A percentile compares a stretch with the other conserved stretches of the same genome.
phyloP scores from a whole-genome alignment of 2,113 vertebrate species.

The Rhodinocichla rosea region DNA sequence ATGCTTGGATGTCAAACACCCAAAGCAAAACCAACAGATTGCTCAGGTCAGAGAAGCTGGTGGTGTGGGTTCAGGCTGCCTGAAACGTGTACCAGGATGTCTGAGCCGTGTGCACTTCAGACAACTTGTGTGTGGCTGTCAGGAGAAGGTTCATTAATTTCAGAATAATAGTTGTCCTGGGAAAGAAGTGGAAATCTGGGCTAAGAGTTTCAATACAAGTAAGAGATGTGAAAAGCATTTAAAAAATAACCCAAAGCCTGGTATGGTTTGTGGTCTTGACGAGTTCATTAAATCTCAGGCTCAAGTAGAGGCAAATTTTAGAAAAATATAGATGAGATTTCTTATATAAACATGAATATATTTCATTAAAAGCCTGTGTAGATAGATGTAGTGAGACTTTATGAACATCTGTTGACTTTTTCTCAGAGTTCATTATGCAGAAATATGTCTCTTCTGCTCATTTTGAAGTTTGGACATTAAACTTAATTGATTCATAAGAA shows the following conservation, averaged over 20 bases:
- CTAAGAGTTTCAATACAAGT: not conserved
- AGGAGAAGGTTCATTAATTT: not conserved
- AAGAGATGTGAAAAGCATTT: not conserved
- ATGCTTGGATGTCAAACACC: not conserved
- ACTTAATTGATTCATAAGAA: conserved; percentile 30
- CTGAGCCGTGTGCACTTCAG: not conserved
- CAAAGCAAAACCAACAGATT: not conserved
- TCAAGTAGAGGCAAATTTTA: not conserved
- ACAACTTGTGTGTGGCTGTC: not conserved
- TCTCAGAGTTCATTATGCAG: conserved; percentile 3
- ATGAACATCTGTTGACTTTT: conserved; percentile 8
- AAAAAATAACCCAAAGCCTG: not conserved
- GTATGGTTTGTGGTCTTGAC: not conserved
- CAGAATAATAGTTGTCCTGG: not conserved
- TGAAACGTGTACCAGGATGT: rapidly evolving
- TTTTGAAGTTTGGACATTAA: conserved; percentile 23
- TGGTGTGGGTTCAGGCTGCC: not conserved
- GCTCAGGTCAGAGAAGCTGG: not conserved
- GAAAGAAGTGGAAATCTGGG: not conserved
- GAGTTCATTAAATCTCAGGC: not conserved
- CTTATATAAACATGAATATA: not conserved
- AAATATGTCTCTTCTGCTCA: conserved; percentile 22
- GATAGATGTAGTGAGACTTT: not conserved
- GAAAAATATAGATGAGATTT: not conserved
- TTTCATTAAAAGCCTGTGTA: not conserved